A percentile compares a stretch with the other conserved stretches of the same genome.
phyloP scores from a whole-genome alignment of 2,888 invertebrate genomes.

The Spilosoma lubricipeda region DNA sequence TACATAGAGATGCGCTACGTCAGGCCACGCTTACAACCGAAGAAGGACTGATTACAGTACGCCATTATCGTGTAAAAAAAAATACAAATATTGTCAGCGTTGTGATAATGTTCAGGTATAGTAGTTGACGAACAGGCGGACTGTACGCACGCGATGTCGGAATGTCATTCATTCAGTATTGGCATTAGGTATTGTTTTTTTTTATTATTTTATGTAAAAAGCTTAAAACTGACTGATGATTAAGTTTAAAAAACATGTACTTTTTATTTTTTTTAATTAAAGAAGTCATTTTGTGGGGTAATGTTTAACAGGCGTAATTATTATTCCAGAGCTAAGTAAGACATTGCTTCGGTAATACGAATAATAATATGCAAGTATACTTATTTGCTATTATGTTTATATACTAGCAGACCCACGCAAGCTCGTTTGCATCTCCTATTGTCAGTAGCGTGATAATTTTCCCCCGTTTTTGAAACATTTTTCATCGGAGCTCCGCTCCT shows the following conservation, averaged over 20 bases:
- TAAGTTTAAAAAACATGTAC: not conserved
- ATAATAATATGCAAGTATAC: not conserved
- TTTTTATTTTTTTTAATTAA: not conserved
- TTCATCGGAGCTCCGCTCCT: too few species aligned
- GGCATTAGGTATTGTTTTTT: not conserved
- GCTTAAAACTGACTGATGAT: not conserved
- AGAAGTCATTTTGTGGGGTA: not conserved
- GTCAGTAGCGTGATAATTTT: too few species aligned
- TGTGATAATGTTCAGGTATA: slow-evolving; percentile 54
- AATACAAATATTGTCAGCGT: slow-evolving; percentile 66
- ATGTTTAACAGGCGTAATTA: not conserved
- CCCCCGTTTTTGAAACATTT: too few species aligned
- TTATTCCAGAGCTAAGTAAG: not conserved
- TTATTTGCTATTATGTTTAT: too few species aligned
- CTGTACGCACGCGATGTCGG: slow-evolving; percentile 38
- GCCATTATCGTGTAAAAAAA: slow-evolving; percentile 72
- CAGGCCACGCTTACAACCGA: slow-evolving; percentile 61
- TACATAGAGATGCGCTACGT: slow-evolving; percentile 57
- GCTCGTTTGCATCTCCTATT: too few species aligned
- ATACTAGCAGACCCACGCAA: too few species aligned
- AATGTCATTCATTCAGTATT: not conserved
- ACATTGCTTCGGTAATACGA: too few species aligned
- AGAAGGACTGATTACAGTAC: slow-evolving; percentile 68
- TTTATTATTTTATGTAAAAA: too few species aligned
- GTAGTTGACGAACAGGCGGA: slow-evolving; percentile 35